Conservation (phyloP, 2,888 invertebrate genomes). For the Sipha maydis region DNA sequence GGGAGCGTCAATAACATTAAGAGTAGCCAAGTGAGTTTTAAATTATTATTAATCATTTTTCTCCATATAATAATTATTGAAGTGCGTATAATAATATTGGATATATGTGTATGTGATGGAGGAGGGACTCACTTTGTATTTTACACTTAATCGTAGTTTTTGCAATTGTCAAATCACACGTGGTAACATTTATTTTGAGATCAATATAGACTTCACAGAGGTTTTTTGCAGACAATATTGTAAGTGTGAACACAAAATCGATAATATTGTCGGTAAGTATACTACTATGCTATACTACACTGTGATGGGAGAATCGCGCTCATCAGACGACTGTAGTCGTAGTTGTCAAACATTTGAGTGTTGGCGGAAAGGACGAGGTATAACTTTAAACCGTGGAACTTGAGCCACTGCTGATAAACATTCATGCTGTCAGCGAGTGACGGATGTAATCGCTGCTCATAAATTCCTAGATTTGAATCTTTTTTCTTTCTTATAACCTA, state of each 20-base stretch:
- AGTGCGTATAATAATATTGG: neutral
- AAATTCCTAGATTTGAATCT: constrained; percentile 54
- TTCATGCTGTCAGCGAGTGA: constrained; percentile 12
- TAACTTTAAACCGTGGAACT: constrained; percentile 43
- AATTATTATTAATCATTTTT: constrained; percentile 51
- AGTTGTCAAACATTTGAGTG: neutral
- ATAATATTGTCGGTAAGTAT: too few species aligned
- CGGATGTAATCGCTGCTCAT: constrained; percentile 53
- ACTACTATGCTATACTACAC: too few species aligned
- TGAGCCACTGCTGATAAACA: constrained; percentile 2
- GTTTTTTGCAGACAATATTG: neutral
- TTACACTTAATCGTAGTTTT: neutral
- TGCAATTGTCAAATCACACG: neutral
- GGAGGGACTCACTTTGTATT: neutral
- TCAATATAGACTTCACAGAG: neutral
- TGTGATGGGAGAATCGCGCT: neutral
- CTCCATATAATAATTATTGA: neutral
- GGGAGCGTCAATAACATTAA: constrained; percentile 22
- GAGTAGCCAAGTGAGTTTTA: constrained; percentile 19
- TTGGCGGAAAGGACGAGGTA: neutral
- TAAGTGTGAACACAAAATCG: neutral
- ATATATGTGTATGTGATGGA: too few species aligned
- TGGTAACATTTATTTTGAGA: neutral
- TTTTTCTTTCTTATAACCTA: neutral
- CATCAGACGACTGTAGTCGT: neutral